Percentiles rank a stretch among this genome's conserved stretches.
These are phyloP conservation scores for Bellardia pandia DNA, from an alignment of 2,888 invertebrate genomes.

Conservation along the genomic window DNA sequence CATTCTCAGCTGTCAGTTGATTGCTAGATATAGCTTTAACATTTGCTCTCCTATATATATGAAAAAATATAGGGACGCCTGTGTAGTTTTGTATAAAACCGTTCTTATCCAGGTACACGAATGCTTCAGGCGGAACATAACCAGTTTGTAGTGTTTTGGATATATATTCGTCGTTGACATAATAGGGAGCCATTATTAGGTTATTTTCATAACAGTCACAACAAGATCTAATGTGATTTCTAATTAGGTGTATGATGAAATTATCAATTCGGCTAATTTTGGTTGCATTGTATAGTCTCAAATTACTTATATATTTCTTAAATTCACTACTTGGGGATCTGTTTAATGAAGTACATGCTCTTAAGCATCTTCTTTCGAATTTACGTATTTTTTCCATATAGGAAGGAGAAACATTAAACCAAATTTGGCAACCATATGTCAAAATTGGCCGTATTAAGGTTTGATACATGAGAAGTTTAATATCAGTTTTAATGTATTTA, in stretches of 20 bases:
- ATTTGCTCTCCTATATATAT: too few species aligned
- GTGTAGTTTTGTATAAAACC: too few species aligned
- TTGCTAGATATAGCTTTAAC: too few species aligned
- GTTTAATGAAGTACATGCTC: too few species aligned
- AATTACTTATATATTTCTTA: constrained; percentile 15
- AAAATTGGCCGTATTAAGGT: background rate
- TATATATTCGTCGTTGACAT: constrained; percentile 26
- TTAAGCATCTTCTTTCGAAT: background rate
- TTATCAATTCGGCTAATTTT: constrained; percentile 20
- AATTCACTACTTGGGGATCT: constrained; percentile 14
- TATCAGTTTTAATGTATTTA: too few species aligned
- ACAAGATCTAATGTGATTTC: constrained; percentile 25
- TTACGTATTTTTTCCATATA: constrained; percentile 6
- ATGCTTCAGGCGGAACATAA: too few species aligned
- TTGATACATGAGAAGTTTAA: too few species aligned
- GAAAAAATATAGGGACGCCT: too few species aligned
- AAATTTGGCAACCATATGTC: background rate
- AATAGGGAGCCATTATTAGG: constrained; percentile 39
- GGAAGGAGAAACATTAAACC: constrained; percentile 12
- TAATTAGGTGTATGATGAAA: constrained; percentile 34
- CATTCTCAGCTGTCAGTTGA: too few species aligned
- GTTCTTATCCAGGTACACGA: too few species aligned
- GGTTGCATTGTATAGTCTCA: background rate
- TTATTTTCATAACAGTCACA: constrained; percentile 31
- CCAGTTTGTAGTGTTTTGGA: constrained; percentile 1